phyloP scores from a whole-genome alignment of 2,888 invertebrate species.

The Cyclophora punctaria region DNA sequence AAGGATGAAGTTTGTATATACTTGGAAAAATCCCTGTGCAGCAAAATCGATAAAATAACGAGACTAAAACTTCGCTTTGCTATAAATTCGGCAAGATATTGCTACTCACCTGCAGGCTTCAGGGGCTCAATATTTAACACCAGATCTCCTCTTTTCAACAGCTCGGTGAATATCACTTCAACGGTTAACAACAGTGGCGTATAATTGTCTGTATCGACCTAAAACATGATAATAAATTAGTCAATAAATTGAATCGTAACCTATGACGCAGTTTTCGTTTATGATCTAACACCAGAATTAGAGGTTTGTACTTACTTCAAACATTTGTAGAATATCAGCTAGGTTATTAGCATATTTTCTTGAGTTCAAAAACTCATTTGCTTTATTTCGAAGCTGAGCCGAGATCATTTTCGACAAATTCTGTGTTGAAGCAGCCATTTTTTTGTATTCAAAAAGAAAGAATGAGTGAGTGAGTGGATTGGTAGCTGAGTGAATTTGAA shows the following conservation, averaged over 20 bases:
- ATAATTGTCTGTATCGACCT: conserved; percentile 63
- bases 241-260: conserved; percentile 36
- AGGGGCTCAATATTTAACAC: conserved; percentile 75
- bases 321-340: conserved; percentile 79
- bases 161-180: conserved; percentile 81
- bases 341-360: conserved; percentile 79
- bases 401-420: conserved; percentile 75
- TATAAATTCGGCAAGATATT: conserved; percentile 13
- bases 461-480: no score
- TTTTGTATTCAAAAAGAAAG: conserved; percentile 57
- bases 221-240: conserved; percentile 34
- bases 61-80: conserved; percentile 13
- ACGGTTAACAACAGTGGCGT: conserved; percentile 79
- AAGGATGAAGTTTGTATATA: no score
- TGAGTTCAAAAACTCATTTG: conserved; percentile 81
- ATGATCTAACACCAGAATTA: conserved; percentile 7
- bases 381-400: conserved; percentile 79
- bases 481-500: background rate
- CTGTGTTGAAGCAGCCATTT: conserved; percentile 62
- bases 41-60: conserved; percentile 7
- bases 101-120: conserved; percentile 69
- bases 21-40: no score
- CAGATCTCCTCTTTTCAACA: conserved; percentile 80
- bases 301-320: conserved; percentile 70
- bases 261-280: conserved; percentile 40